Evolutionary conservation across 1,140 invertebrate species (phyloP).

Genomic region (Limonius californicus): DNA sequence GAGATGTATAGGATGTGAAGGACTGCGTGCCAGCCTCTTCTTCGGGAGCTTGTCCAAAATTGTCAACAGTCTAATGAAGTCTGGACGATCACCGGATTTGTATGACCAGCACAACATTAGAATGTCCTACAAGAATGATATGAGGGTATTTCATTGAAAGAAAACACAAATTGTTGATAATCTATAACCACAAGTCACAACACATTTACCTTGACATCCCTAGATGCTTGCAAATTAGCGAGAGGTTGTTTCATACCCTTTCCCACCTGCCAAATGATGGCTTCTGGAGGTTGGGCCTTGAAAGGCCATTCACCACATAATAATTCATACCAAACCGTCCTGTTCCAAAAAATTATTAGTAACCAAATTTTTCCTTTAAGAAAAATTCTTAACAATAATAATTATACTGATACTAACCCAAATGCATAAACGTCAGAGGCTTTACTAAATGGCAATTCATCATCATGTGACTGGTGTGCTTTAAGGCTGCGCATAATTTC

Average conservation of each 20-base stretch:
- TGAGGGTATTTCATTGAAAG: no score
- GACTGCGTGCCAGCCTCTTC: constrained; percentile 91
- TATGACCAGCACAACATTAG: constrained; percentile 96
- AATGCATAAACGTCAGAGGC: constrained; percentile 96
- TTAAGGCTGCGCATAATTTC: constrained; percentile 84
- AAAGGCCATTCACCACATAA: constrained; percentile 96
- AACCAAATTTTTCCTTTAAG: no score
- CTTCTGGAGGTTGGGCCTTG: constrained; percentile 86
- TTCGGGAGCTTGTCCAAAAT: constrained; percentile 87
- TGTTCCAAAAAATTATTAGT: constrained; percentile 48
- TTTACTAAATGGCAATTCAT: constrained; percentile 87
- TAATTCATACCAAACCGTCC: constrained; percentile 98
- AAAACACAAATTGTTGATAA: no score
- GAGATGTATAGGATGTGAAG: constrained; percentile 94
- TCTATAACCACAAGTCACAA: no score
- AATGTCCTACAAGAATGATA: constrained; percentile 79
- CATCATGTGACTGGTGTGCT: constrained; percentile 69
- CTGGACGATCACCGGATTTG: constrained; percentile 75
- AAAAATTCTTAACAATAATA: no score
- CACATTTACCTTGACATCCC: constrained; percentile 93
- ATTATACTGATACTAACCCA: constrained; percentile 80
- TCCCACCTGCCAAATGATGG: constrained; percentile 97
- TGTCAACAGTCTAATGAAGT: constrained; percentile 81
- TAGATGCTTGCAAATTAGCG: constrained; percentile 88
- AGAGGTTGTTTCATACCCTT: constrained; percentile 94